Conservation (phyloP, 2,797 vertebrate genomes). For the Sitta carolinensis region DNA sequence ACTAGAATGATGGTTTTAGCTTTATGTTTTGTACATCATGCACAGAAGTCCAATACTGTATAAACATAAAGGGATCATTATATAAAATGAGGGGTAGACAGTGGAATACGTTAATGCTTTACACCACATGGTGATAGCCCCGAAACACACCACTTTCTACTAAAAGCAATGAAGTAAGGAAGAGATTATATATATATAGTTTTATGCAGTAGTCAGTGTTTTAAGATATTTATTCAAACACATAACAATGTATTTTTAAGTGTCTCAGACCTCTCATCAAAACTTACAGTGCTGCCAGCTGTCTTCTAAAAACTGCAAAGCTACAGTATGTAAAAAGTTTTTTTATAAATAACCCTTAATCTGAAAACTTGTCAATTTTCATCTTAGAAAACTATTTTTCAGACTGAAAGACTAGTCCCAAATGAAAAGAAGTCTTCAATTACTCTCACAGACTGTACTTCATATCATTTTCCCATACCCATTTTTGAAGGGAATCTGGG, state of each 20-base stretch:
- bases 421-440: background rate
- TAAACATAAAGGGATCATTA: slow-evolving; percentile 7
- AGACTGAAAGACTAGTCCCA: background rate
- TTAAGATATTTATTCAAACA: slow-evolving; percentile 29
- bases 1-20: background rate
- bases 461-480: background rate
- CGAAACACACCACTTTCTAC: background rate
- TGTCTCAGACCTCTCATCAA: slow-evolving; percentile 1
- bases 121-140: background rate
- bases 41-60: background rate
- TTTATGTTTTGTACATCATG: slow-evolving; percentile 9
- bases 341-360: background rate
- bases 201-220: slow-evolving; percentile 2
- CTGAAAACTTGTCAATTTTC: slow-evolving; percentile 8
- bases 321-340: background rate
- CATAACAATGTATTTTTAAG: background rate
- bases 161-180: background rate
- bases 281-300: background rate
- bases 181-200: background rate
- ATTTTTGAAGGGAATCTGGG: slow-evolving; percentile 6
- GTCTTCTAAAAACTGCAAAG: background rate
- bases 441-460: background rate
- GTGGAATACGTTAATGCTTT: background rate
- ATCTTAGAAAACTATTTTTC: slow-evolving; percentile 5
- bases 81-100: background rate